phyloP scores from a whole-genome alignment of 2,888 invertebrate species.

The Dynastes hyllus region DNA sequence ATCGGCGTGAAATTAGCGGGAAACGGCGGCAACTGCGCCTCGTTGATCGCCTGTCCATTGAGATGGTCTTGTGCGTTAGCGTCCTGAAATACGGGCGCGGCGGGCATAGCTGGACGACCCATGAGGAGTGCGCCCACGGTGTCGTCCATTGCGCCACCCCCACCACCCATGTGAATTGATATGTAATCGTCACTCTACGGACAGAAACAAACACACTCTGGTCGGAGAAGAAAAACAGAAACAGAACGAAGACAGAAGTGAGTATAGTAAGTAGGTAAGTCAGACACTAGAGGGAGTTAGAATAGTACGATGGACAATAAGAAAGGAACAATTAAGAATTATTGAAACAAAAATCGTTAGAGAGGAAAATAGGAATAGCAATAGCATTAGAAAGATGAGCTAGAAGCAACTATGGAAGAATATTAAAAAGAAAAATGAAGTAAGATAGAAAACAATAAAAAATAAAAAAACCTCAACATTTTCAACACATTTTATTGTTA shows the following conservation, averaged over 20 bases:
- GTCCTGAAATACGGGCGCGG: slow-evolving; percentile 58
- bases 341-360: too few species aligned
- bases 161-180: slow-evolving; percentile 70
- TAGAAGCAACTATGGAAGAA: too few species aligned
- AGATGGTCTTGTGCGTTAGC: slow-evolving; percentile 58
- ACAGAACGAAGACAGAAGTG: slow-evolving; percentile 21
- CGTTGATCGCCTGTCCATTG: slow-evolving; percentile 60
- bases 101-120: slow-evolving; percentile 58
- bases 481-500: too few species aligned
- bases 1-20: slow-evolving; percentile 80
- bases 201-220: slow-evolving; percentile 46
- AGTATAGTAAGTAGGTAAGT: background rate
- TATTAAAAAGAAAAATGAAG: too few species aligned
- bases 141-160: slow-evolving; percentile 69
- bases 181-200: slow-evolving; percentile 72
- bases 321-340: too few species aligned
- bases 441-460: too few species aligned
- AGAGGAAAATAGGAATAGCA: too few species aligned
- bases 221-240: slow-evolving; percentile 34
- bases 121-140: slow-evolving; percentile 69
- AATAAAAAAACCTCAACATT: too few species aligned
- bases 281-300: background rate
- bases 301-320: too few species aligned
- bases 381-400: too few species aligned
- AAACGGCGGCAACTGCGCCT: slow-evolving; percentile 74